Base-by-base conservation (phyloP, 2,888 invertebrate species). In the Trichopria drosophilae region DNA sequence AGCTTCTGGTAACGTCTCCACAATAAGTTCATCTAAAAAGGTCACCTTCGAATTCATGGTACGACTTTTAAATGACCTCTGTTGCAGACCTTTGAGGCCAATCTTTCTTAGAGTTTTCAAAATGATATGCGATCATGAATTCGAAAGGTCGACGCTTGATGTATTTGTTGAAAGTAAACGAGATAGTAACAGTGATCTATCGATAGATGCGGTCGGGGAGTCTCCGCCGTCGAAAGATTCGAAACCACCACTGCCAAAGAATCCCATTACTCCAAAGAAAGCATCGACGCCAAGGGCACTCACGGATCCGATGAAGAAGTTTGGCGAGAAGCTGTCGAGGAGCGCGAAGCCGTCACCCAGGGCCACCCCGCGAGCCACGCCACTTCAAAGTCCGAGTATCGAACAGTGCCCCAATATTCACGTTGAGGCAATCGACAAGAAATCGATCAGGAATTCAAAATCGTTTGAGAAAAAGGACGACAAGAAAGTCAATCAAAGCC, bases 231-330 rank as follows among this genome's bases (percentile, higher is more conserved):
- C 81, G 46, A 83, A 82, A 40, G 83, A 82, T 63, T 82, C 82
- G 66, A 84, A 84, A 67, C 84, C 84, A 63, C 84, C 84, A 63
- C 72, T 83, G 71, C 84, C 84, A 62, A 78, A 77, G 71, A 76
- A 77, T 54, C 77, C 78, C 60, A 71, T 71, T 58, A 71, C 76
- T 68, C 69, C 74, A 67, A 77, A 78, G 71, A 78, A 78, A 69
- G 68, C 75, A 48, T 59, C 71, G 46, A 67, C 73, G 16, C 67
- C 72, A 24, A 62, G 65, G 55, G 28, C 60, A 15, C 51, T 53
- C 18, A 32, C 53, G 37, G 65, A 67, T 19, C 57, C 40, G n/a
- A 24, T 51, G 37, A 72, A 62, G 51, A 72, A 68, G 49, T 67
- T 67, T 48, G 58, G 67, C 41, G 75, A 73, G 34, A 69, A 68